Conservation (phyloP, 2,797 vertebrate species). For the Bradypodion pumilum region DNA sequence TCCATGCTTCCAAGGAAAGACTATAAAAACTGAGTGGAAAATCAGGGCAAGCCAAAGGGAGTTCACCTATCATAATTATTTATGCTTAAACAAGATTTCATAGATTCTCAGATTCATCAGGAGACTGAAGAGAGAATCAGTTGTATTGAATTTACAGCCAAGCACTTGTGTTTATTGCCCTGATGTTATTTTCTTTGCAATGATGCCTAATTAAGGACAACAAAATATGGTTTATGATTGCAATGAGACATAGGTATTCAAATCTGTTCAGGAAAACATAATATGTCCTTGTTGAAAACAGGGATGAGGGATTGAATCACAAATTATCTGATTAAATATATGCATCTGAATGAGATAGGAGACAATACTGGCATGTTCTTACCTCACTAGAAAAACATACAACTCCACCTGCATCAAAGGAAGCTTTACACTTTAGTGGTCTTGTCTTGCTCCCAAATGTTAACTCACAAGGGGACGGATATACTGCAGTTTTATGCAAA, state of each 20-base stretch:
- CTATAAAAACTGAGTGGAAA: neutral
- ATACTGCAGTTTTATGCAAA: neutral
- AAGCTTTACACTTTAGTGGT: conserved; percentile 31
- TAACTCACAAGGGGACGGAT: neutral
- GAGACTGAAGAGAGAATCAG: conserved; percentile 44
- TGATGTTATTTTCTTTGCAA: conserved; percentile 54
- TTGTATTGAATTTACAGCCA: conserved; percentile 47
- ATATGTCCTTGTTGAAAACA: conserved; percentile 44
- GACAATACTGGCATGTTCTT: conserved; percentile 48
- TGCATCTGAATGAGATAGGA: conserved; percentile 45
- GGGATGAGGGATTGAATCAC: conserved; percentile 47
- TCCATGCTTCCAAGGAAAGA: neutral
- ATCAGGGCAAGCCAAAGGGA: conserved; percentile 19
- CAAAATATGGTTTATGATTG: conserved; percentile 63
- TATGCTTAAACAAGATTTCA: neutral
- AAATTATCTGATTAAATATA: conserved; percentile 27
- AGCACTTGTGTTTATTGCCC: conserved; percentile 50
- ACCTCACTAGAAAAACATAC: neutral
- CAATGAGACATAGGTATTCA: conserved; percentile 54
- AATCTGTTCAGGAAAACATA: conserved; percentile 56
- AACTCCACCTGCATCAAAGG: neutral
- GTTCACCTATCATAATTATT: conserved; percentile 5
- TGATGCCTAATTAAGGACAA: conserved; percentile 68
- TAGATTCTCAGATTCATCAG: conserved; percentile 24
- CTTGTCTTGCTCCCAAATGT: conserved; percentile 3